phyloP scores from a whole-genome alignment of 2,888 invertebrate genomes.

The Mimachlamys varia region DNA sequence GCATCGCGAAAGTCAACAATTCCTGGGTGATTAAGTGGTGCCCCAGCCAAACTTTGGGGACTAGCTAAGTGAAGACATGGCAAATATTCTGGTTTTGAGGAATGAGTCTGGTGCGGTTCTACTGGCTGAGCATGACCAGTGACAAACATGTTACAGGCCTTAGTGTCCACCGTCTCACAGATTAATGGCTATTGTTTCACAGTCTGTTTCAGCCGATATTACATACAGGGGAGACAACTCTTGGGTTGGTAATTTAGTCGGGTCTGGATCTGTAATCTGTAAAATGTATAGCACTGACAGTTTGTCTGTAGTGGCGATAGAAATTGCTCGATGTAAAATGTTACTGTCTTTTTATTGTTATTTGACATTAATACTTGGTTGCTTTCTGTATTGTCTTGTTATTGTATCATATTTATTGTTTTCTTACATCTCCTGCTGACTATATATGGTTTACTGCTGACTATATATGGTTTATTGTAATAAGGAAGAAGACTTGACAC shows the following conservation, averaged over 20 bases:
- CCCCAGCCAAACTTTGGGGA: not conserved
- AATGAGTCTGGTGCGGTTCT: not conserved
- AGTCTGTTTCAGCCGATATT: not conserved
- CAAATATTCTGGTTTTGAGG: not conserved
- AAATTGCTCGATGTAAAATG: no score
- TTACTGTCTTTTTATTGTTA: no score
- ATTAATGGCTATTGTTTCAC: not conserved
- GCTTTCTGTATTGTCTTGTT: no score
- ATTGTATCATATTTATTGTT: no score
- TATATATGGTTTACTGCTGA: no score
- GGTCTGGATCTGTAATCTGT: not conserved
- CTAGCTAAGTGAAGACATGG: no score
- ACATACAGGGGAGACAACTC: constrained; percentile 6
- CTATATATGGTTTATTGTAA: no score
- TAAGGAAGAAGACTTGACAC: no score
- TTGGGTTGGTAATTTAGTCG: not conserved
- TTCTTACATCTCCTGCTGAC: no score
- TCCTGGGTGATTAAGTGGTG: not conserved
- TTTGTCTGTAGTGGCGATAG: not conserved
- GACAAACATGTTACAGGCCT: not conserved
- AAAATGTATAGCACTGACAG: not conserved
- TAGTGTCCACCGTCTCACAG: not conserved
- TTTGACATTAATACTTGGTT: not conserved
- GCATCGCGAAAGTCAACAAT: not conserved
- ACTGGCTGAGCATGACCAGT: not conserved